Percentiles rank a stretch among this genome's conserved stretches.
phyloP scores from a whole-genome alignment of 1,140 invertebrate genomes.

The Elymnias hypermnestra region DNA sequence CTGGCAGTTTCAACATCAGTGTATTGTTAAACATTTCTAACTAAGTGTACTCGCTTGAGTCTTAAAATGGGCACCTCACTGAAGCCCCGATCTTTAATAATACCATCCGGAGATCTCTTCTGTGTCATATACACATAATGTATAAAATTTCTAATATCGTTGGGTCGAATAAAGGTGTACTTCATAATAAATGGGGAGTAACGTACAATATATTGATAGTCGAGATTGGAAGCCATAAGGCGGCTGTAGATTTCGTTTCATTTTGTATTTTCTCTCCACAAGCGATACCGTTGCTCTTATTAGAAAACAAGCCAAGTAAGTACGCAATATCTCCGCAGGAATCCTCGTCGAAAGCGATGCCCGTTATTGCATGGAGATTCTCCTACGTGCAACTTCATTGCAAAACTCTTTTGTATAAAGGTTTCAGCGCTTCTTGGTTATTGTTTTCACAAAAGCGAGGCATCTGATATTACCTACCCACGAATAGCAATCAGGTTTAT shows the following conservation, averaged over 20 bases:
- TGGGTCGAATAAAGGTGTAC: too few species aligned
- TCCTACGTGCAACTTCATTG: conserved; percentile 72
- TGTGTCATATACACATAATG: too few species aligned
- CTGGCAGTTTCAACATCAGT: too few species aligned
- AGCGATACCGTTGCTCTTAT: conserved; percentile 68
- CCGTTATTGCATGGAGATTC: conserved; percentile 73
- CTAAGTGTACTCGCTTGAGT: too few species aligned
- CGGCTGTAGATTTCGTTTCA: conserved; percentile 58
- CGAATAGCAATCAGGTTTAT: conserved; percentile 58
- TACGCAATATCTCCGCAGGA: conserved; percentile 68
- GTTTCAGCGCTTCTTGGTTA: conserved; percentile 57
- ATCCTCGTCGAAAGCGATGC: conserved; percentile 54
- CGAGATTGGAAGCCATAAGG: conserved; percentile 55
- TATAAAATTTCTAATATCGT: too few species aligned
- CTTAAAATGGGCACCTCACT: too few species aligned
- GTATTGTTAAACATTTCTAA: too few species aligned
- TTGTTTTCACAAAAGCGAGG: conserved; percentile 69
- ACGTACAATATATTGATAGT: conserved; percentile 31
- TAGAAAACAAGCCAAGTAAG: conserved; percentile 67
- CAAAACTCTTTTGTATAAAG: conserved; percentile 68
- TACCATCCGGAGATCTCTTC: too few species aligned
- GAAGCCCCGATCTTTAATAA: too few species aligned
- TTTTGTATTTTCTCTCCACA: conserved; percentile 65
- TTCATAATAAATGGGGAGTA: background rate
- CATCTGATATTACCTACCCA: conserved; percentile 58